phyloP scores from a whole-genome alignment of 2,888 invertebrate genomes.

The Eudasyphora cyanicolor region DNA sequence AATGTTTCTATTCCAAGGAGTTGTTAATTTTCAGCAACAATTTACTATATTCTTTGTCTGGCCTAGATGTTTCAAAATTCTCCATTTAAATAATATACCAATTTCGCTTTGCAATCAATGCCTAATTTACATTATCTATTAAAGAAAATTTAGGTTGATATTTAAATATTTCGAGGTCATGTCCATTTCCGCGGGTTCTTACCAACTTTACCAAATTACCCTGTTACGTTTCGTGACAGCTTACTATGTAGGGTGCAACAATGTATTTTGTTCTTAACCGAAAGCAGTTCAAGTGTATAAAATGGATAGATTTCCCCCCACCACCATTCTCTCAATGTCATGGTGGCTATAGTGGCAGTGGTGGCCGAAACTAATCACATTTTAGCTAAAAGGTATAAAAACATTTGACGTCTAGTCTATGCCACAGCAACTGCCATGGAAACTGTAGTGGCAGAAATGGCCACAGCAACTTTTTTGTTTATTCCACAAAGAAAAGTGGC shows the following conservation, averaged over 20 bases:
- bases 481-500: constrained; percentile 6
- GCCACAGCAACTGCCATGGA: not conserved
- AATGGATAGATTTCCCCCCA: not conserved
- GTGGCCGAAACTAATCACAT: constrained; percentile 34
- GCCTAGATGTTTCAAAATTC: too few species aligned
- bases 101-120: not conserved
- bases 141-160: not conserved
- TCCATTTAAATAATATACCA: too few species aligned
- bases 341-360: not conserved
- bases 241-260: not conserved
- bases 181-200: not conserved
- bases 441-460: not conserved
- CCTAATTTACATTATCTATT: not conserved
- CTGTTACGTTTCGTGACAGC: not conserved
- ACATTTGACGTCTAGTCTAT: not conserved
- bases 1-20: too few species aligned
- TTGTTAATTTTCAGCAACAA: too few species aligned
- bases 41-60: too few species aligned
- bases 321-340: constrained; percentile 10
- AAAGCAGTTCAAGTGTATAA: not conserved
- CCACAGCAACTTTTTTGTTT: constrained; percentile 6
- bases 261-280: not conserved
- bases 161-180: not conserved
- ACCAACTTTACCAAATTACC: not conserved
- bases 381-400: constrained; percentile 12